phyloP scores from a whole-genome alignment of 2,113 vertebrate genomes.

The Bostrychus sinensis region DNA sequence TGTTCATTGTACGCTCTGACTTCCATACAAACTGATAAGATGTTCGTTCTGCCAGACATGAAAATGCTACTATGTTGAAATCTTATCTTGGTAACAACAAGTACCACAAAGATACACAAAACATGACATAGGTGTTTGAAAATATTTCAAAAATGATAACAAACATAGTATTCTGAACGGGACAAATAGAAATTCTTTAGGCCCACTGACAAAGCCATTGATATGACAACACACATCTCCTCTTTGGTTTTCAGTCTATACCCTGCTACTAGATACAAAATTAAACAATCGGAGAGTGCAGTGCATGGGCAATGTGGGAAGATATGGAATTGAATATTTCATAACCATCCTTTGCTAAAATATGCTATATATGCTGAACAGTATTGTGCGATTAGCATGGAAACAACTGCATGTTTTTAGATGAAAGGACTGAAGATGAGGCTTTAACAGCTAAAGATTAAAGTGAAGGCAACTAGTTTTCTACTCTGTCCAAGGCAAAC shows the following conservation, averaged over 20 bases:
- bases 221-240: background rate
- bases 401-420: background rate
- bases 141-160: too few relatives aligned
- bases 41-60: conserved; percentile 24
- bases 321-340: conserved; percentile 1
- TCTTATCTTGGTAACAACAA: background rate
- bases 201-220: background rate
- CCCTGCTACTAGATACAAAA: conserved; percentile 1
- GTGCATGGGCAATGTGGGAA: background rate
- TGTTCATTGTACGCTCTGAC: conserved; percentile 7
- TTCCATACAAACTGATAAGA: too few relatives aligned
- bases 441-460: background rate
- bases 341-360: background rate
- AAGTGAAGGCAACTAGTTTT: conserved; percentile 2
- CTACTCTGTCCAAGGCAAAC: conserved; percentile 1
- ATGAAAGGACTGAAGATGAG: too few relatives aligned
- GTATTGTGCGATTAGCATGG: conserved; percentile 1
- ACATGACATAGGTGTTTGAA: background rate
- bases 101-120: background rate
- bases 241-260: background rate
- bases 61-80: background rate
- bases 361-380: conserved; percentile 5
- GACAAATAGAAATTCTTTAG: background rate
- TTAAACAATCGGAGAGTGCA: background rate
- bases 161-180: background rate